A percentile compares a stretch with the other conserved stretches of the same genome.
Evolutionary conservation across 1,140 invertebrate species (phyloP).

Genomic region (Nautilus pompilius): DNA sequence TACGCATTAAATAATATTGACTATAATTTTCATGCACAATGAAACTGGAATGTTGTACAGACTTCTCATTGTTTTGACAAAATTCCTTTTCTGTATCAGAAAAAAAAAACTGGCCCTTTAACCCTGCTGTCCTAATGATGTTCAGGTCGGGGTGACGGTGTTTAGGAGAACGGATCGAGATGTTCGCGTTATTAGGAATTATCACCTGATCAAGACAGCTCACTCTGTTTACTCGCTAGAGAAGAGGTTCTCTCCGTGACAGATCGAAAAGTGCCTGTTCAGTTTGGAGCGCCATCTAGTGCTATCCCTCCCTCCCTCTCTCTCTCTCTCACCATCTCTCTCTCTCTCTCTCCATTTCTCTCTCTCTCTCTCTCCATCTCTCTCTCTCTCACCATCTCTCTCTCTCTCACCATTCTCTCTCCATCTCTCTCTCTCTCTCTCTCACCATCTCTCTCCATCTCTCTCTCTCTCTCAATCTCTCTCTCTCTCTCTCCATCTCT

Average conservation of each 20-base stretch:
- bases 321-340: background rate
- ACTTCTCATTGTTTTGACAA: too few relatives aligned
- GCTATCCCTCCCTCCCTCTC: background rate
- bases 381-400: background rate
- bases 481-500: background rate
- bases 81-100: too few relatives aligned
- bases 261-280: background rate
- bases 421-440: background rate
- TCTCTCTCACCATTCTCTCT: background rate
- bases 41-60: too few relatives aligned
- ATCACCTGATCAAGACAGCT: too few relatives aligned
- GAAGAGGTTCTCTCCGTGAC: background rate
- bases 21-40: too few relatives aligned
- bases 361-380: background rate
- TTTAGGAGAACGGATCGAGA: too few relatives aligned
- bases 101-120: too few relatives aligned
- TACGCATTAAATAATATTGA: too few relatives aligned
- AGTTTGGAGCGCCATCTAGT: too few relatives aligned
- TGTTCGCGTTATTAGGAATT: too few relatives aligned
- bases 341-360: background rate
- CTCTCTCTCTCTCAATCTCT: conserved; percentile 3
- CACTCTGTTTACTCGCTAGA: background rate
- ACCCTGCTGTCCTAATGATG: too few relatives aligned
- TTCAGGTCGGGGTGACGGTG: too few relatives aligned
- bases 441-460: background rate